Conservation (phyloP, 2,888 invertebrate genomes). For the Drosophila antonietae region DNA sequence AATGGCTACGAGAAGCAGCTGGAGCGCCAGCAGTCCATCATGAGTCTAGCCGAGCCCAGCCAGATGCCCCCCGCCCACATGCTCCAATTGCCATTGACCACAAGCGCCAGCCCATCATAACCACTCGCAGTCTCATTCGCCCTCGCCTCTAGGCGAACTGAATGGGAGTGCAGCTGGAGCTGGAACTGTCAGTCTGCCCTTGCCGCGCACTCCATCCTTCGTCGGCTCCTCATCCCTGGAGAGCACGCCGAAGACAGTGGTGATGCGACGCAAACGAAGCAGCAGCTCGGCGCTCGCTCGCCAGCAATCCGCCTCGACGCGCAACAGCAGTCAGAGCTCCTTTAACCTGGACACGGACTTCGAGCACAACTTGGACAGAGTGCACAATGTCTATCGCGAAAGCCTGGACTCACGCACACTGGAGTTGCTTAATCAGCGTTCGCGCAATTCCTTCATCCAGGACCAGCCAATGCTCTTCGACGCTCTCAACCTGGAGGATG, state of each 20-base stretch:
- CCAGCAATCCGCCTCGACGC: conserved; percentile 52
- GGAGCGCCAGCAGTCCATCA: conserved; percentile 80
- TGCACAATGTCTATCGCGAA: conserved; percentile 83
- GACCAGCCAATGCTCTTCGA: conserved; percentile 77
- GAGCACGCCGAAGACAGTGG: conserved; percentile 68
- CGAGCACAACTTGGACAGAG: conserved; percentile 82
- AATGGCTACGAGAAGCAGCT: conserved; percentile 85
- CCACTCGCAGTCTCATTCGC: conserved; percentile 28
- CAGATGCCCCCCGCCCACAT: conserved; percentile 24
- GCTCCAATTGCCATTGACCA: conserved; percentile 44
- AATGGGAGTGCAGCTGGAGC: conserved; percentile 4
- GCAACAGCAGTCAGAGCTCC: conserved; percentile 63
- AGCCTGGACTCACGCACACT: conserved; percentile 84
- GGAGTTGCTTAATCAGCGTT: conserved; percentile 81
- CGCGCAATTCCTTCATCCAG: conserved; percentile 81
- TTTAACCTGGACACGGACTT: conserved; percentile 79
- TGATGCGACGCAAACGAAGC: conserved; percentile 69
- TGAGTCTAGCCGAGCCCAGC: conserved; percentile 74
- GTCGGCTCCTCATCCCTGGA: conserved; percentile 32
- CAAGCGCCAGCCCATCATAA: conserved; percentile 11
- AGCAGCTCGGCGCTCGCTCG: conserved; percentile 52
- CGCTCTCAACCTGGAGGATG: conserved; percentile 81
- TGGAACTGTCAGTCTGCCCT: conserved; percentile 5
- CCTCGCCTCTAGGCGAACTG: conserved; percentile 28
- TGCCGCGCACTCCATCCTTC: conserved; percentile 32